Evolutionary conservation across 2,888 invertebrate genomes (phyloP).

Genomic region (Micoletzkya japonica): DNA sequence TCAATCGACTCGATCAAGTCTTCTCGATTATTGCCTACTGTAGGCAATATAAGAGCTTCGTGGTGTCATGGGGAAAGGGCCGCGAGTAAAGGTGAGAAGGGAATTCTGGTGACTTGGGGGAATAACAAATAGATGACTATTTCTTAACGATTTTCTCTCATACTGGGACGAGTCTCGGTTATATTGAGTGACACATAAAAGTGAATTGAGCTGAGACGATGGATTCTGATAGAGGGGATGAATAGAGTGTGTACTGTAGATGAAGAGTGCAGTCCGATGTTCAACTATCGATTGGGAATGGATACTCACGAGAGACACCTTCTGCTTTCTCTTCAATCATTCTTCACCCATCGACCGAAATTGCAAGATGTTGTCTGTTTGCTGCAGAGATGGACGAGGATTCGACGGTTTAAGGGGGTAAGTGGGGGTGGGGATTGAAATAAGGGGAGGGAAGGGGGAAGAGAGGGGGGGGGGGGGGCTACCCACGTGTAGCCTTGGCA

Average conservation of each 20-base stretch:
- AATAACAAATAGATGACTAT: too few relatives aligned
- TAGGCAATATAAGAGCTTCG: constrained; percentile 17
- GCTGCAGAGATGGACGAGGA: constrained; percentile 22
- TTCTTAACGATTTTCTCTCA: too few relatives aligned
- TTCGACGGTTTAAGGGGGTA: constrained; percentile 2
- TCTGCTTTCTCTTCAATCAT: constrained; percentile 7
- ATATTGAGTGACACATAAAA: too few relatives aligned
- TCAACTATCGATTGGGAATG: background rate
- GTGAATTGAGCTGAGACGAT: too few relatives aligned
- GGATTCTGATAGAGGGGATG: background rate
- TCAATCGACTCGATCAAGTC: constrained; percentile 15
- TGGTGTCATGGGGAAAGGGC: constrained; percentile 20
- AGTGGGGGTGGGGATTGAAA: background rate
- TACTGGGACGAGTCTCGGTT: too few relatives aligned
- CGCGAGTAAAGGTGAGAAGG: constrained; percentile 12
- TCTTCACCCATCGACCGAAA: constrained; percentile 16
- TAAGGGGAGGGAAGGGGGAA: background rate
- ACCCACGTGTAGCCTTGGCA: too few relatives aligned
- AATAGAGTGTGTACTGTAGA: background rate
- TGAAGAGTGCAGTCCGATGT: too few relatives aligned
- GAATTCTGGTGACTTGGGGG: too few relatives aligned
- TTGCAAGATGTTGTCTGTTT: constrained; percentile 19
- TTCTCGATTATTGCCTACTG: constrained; percentile 9
- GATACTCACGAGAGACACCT: constrained; percentile 9
- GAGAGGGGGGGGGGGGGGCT: background rate